Evolutionary conservation across 2,113 vertebrate genomes (phyloP).

Genomic region (Paratilapia polleni): DNA sequence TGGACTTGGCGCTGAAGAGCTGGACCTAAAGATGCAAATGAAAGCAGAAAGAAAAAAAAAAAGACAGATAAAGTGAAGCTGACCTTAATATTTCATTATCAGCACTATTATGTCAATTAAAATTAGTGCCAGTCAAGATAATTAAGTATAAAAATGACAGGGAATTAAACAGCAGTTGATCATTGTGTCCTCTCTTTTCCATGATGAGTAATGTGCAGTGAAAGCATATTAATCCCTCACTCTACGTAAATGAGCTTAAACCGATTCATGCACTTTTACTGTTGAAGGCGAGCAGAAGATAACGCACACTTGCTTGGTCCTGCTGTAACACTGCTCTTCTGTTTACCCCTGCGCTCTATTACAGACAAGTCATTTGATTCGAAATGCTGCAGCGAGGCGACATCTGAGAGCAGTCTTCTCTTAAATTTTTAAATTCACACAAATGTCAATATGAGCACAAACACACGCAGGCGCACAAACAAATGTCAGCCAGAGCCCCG

Average conservation of each 20-base stretch:
- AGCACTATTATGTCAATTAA: slow-evolving; percentile 17
- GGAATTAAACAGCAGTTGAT: slow-evolving; percentile 47
- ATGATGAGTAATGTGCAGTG: slow-evolving; percentile 37
- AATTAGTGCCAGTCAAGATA: slow-evolving; percentile 51
- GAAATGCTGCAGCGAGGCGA: not conserved
- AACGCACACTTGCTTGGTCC: not conserved
- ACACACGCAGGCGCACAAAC: not conserved
- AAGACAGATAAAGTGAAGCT: slow-evolving; percentile 11
- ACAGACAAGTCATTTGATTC: not conserved
- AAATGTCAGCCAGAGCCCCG: not conserved
- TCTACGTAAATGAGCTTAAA: slow-evolving; percentile 25
- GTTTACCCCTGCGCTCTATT: slow-evolving; percentile 10
- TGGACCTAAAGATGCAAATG: slow-evolving; percentile 83
- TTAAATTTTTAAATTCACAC: not conserved
- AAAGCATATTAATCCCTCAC: slow-evolving; percentile 41
- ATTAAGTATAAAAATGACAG: slow-evolving; percentile 33
- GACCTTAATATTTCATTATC: slow-evolving; percentile 30
- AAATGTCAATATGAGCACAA: slow-evolving; percentile 7
- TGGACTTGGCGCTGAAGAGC: slow-evolving; percentile 89
- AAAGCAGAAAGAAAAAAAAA: slow-evolving; percentile 15
- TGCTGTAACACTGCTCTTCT: not conserved
- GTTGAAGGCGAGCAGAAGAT: not conserved
- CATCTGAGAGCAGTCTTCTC: not conserved
- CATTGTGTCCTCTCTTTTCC: slow-evolving; percentile 29
- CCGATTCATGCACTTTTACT: slow-evolving; percentile 16